A percentile compares a stretch with the other conserved stretches of the same genome.
Conservation (phyloP, 1,140 invertebrate genomes). For the Drosophila hydei region DNA sequence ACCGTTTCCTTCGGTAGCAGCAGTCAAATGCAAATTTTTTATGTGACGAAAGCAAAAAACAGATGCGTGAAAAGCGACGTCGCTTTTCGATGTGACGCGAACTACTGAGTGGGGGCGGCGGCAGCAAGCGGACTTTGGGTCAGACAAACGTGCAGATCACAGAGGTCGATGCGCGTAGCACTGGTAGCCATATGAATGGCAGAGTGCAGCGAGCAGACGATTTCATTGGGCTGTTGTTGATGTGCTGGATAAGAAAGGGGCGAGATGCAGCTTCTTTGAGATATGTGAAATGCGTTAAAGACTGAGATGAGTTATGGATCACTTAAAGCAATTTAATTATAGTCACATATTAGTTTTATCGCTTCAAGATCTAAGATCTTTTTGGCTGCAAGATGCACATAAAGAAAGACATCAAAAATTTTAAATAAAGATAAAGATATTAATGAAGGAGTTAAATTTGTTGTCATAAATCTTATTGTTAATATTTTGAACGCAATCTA, state of each 20-base stretch:
- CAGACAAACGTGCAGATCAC: conserved; percentile 13
- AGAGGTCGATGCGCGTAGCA: conserved; percentile 20
- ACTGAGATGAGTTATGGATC: conserved; percentile 12
- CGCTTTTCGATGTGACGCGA: conserved; percentile 12
- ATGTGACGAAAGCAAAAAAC: conserved; percentile 56
- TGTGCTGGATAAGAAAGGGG: neutral
- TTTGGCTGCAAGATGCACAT: neutral
- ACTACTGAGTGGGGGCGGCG: neutral
- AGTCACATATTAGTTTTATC: conserved; percentile 4
- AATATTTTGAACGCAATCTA: no score
- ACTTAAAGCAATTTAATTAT: conserved; percentile 9
- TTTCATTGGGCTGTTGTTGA: neutral
- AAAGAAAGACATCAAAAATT: neutral
- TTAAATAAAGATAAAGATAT: no score
- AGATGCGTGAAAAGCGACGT: conserved; percentile 37
- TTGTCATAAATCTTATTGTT: no score
- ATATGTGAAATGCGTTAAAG: conserved; percentile 2
- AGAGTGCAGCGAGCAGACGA: neutral
- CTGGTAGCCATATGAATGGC: conserved; percentile 13
- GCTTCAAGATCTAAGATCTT: neutral
- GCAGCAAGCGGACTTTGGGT: conserved; percentile 26
- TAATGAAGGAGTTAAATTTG: no score
- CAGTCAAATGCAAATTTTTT: conserved; percentile 56
- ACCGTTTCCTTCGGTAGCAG: conserved; percentile 27
- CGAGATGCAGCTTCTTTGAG: neutral